Evolutionary conservation across 1,140 invertebrate genomes (phyloP).

Genomic region (Pachyrhynchus sulphureomaculatus): DNA sequence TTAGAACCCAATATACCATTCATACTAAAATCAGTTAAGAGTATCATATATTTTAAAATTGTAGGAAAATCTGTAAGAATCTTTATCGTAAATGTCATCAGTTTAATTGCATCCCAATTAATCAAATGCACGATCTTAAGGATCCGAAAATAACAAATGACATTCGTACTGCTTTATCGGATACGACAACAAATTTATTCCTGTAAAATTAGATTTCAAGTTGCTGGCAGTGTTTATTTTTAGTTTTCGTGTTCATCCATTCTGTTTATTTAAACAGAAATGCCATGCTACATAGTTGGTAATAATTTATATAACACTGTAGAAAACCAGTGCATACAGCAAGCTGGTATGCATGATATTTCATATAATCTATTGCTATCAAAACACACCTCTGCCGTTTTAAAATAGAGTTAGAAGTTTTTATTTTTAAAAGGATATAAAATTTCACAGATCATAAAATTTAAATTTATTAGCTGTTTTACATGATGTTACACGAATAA

Average conservation of each 20-base stretch:
- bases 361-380: slow-evolving; percentile 22
- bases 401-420: slow-evolving; percentile 14
- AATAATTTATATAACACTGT: slow-evolving; percentile 17
- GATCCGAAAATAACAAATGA: slow-evolving; percentile 26
- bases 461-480: slow-evolving; percentile 17
- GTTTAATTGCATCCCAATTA: slow-evolving; percentile 11
- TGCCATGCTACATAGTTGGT: slow-evolving; percentile 8
- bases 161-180: slow-evolving; percentile 21
- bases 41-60: too few relatives aligned
- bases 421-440: slow-evolving; percentile 12
- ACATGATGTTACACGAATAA: not conserved
- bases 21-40: too few relatives aligned
- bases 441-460: slow-evolving; percentile 19
- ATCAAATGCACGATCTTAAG: slow-evolving; percentile 4
- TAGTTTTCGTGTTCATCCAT: slow-evolving; percentile 11
- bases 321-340: slow-evolving; percentile 12
- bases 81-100: too few relatives aligned
- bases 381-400: slow-evolving; percentile 15
- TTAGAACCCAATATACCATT: too few relatives aligned
- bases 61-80: too few relatives aligned
- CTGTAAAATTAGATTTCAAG: slow-evolving; percentile 25
- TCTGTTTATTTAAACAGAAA: slow-evolving; percentile 26
- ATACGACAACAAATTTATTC: slow-evolving; percentile 29
- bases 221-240: slow-evolving; percentile 20
- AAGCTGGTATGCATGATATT: slow-evolving; percentile 17